Percentiles rank a stretch among this genome's conserved stretches.
These are phyloP conservation scores for Portunus trituberculatus DNA, from an alignment of 1,140 invertebrate species.

Conservation along the genomic window DNA sequence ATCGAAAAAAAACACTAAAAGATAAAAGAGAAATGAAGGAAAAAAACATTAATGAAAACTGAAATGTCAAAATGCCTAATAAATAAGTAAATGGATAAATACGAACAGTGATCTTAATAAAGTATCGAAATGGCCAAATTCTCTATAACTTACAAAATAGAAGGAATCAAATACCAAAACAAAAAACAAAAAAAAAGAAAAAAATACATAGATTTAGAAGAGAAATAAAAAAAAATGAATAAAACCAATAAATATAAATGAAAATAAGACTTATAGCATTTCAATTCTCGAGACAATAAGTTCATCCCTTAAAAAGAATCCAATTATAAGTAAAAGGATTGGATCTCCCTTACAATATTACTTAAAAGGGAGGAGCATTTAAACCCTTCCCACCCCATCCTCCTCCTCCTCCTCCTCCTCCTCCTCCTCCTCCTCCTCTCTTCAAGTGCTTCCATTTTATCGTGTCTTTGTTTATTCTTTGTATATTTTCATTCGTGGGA, in stretches of 20 bases:
- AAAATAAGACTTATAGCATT: not conserved
- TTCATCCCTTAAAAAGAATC: not conserved
- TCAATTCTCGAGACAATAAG: not conserved
- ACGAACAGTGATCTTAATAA: too few species aligned
- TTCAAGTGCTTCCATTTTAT: constrained; percentile 6
- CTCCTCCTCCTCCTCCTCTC: not conserved
- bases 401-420: not conserved
- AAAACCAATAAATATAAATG: not conserved
- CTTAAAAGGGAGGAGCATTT: too few species aligned
- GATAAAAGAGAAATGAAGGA: too few species aligned
- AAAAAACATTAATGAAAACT: too few species aligned
- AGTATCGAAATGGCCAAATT: too few species aligned
- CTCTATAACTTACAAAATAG: too few species aligned
- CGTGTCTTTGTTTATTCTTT: not conserved
- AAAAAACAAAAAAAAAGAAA: not conserved
- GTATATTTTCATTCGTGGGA: not conserved
- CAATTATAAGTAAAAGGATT: not conserved
- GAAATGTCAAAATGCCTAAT: too few species aligned
- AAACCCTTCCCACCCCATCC: too few species aligned
- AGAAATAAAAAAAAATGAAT: constrained; percentile 1
- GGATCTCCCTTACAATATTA: too few species aligned
- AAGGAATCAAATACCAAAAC: too few species aligned
- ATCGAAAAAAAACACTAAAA: too few species aligned
- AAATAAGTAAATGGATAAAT: too few species aligned
- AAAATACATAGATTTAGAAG: not conserved